Percentiles rank a stretch among this genome's conserved stretches.
Evolutionary conservation across 2,113 vertebrate species (phyloP).

Genomic region (Carollia perspicillata): DNA sequence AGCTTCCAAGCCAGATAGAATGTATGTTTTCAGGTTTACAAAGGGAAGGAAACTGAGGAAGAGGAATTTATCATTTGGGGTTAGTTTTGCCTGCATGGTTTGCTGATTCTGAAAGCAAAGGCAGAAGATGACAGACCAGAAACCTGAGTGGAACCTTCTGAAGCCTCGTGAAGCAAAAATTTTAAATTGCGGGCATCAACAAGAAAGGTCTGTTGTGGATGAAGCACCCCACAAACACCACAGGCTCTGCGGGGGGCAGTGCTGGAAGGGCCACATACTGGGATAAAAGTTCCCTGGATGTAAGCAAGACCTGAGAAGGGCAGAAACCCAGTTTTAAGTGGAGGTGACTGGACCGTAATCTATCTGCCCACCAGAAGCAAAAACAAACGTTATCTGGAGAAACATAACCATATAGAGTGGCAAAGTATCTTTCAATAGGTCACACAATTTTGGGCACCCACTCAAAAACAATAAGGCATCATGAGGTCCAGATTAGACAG

Average conservation of each 20-base stretch:
- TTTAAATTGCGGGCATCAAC: not conserved
- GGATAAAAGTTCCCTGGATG: not conserved
- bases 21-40: fast-evolving
- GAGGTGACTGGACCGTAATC: not conserved
- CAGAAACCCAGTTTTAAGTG: not conserved
- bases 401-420: fast-evolving
- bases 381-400: too few relatives aligned
- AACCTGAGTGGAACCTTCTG: not conserved
- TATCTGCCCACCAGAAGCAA: not conserved
- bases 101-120: not conserved
- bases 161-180: not conserved
- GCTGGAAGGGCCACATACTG: too few relatives aligned
- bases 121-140: fast-evolving
- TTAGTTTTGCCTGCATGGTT: fast-evolving
- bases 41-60: not conserved
- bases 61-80: too few relatives aligned
- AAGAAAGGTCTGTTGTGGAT: not conserved
- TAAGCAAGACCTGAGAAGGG: not conserved
- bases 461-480: not conserved
- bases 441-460: not conserved
- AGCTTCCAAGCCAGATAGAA: not conserved
- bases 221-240: not conserved
- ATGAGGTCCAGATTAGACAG: not conserved
- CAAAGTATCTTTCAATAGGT: too few relatives aligned
- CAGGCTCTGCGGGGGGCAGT: not conserved